A percentile compares a stretch with the other conserved stretches of the same genome.
phyloP scores from a whole-genome alignment of 2,113 vertebrate species.

The Corythaixoides concolor region DNA sequence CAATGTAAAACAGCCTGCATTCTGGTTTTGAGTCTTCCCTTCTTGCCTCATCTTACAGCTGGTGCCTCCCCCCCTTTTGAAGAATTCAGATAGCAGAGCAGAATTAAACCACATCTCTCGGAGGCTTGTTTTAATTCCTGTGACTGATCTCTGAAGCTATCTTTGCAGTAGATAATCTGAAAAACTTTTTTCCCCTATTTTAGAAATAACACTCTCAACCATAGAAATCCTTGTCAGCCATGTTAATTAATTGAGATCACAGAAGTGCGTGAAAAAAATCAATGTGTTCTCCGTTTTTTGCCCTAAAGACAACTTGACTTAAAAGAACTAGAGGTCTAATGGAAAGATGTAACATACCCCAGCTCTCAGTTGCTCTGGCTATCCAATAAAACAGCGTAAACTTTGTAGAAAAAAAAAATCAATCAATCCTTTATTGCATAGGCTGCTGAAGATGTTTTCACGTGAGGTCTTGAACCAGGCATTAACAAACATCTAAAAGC shows the following conservation, averaged over 20 bases:
- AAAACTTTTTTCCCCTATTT: not conserved
- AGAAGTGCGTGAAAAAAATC: not conserved
- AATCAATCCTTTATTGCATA: not conserved
- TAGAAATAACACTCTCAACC: not conserved
- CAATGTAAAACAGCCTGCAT: not conserved
- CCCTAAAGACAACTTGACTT: not conserved
- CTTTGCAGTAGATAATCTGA: not conserved
- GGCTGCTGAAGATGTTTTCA: not conserved
- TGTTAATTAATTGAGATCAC: not conserved
- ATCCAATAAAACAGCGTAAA: not conserved
- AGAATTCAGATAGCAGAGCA: not conserved
- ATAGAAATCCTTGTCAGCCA: not conserved
- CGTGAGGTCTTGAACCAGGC: not conserved
- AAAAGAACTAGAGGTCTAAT: not conserved
- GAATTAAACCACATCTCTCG: not conserved
- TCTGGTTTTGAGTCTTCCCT: not conserved
- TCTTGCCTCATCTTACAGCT: not conserved
- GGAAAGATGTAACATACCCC: not conserved
- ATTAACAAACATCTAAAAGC: not conserved
- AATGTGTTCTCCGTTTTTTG: not conserved
- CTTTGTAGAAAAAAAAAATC: not conserved
- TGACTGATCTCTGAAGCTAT: not conserved
- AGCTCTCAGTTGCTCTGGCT: not conserved
- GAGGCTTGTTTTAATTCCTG: not conserved
- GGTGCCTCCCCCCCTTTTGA: rapidly evolving